These are phyloP conservation scores for Brachymystax lenok DNA, from an alignment of 2,797 vertebrate species.

Conservation along the genomic window DNA sequence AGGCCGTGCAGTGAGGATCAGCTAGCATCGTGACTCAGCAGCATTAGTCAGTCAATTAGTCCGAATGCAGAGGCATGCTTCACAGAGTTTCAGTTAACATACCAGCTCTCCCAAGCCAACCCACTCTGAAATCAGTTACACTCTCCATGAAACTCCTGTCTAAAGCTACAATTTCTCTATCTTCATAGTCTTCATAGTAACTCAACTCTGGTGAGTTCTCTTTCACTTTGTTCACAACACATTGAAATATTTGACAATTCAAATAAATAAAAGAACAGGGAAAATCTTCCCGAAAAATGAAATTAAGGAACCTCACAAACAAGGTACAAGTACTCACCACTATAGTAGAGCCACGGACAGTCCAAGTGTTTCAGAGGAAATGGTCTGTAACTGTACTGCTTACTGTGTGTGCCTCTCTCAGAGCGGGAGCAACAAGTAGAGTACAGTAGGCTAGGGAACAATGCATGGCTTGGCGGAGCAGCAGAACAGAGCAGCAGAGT, in stretches of 20 bases:
- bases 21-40: constrained; percentile 68
- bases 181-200: no score
- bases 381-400: constrained; percentile 24
- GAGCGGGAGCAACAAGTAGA: constrained; percentile 64
- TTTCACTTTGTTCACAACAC: no score
- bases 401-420: constrained; percentile 40
- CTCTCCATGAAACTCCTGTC: not conserved
- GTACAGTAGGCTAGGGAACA: constrained; percentile 59
- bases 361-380: constrained; percentile 19
- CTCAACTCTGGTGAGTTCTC: no score
- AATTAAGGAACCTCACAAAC: not conserved
- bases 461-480: not conserved
- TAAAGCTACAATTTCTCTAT: no score
- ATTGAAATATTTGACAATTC: not conserved
- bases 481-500: constrained; percentile 30
- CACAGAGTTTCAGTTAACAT: not conserved
- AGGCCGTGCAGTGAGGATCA: constrained; percentile 32
- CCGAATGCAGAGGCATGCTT: not conserved
- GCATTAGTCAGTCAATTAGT: constrained; percentile 46
- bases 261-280: no score
- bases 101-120: not conserved
- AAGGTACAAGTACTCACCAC: constrained; percentile 55
- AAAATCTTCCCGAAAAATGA: not conserved
- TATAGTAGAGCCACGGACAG: constrained; percentile 18
- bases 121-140: not conserved